Conservation (phyloP, 2,113 vertebrate genomes). For the Dissostichus mawsoni region DNA sequence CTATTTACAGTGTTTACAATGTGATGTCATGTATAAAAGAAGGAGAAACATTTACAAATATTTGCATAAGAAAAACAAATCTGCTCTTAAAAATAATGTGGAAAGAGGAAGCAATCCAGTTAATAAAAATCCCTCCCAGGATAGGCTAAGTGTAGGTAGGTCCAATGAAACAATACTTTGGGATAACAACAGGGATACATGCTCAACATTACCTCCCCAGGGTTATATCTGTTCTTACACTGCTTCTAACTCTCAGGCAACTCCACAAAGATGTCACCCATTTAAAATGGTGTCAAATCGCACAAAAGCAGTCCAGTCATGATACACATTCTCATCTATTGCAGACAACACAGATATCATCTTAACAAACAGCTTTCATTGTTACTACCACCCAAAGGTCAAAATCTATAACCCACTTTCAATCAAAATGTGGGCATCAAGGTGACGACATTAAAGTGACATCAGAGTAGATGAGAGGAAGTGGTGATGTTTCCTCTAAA, state of each 20-base stretch:
- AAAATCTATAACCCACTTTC: slow-evolving; percentile 17
- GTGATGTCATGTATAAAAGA: slow-evolving; percentile 84
- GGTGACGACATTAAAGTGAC: slow-evolving; percentile 61
- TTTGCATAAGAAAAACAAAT: slow-evolving; percentile 78
- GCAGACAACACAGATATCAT: slow-evolving; percentile 38
- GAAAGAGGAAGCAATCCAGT: slow-evolving; percentile 70
- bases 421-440: slow-evolving; percentile 34
- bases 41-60: slow-evolving; percentile 82
- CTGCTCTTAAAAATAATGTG: slow-evolving; percentile 64
- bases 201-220: slow-evolving; percentile 38
- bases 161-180: slow-evolving; percentile 74
- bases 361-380: slow-evolving; percentile 32
- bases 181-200: slow-evolving; percentile 59
- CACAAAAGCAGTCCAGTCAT: slow-evolving; percentile 37
- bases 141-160: slow-evolving; percentile 70
- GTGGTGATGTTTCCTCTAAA: slow-evolving; percentile 46
- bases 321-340: slow-evolving; percentile 45
- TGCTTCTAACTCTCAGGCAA: slow-evolving; percentile 24
- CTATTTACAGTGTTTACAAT: slow-evolving; percentile 86
- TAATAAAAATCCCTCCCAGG: slow-evolving; percentile 64
- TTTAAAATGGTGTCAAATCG: slow-evolving; percentile 25
- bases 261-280: slow-evolving; percentile 12
- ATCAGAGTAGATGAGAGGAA: slow-evolving; percentile 65
- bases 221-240: slow-evolving; percentile 29
- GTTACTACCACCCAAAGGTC: slow-evolving; percentile 31